A percentile compares a stretch with the other conserved stretches of the same genome.
Conservation (phyloP, 2,888 invertebrate genomes). For the Tuta absoluta region DNA sequence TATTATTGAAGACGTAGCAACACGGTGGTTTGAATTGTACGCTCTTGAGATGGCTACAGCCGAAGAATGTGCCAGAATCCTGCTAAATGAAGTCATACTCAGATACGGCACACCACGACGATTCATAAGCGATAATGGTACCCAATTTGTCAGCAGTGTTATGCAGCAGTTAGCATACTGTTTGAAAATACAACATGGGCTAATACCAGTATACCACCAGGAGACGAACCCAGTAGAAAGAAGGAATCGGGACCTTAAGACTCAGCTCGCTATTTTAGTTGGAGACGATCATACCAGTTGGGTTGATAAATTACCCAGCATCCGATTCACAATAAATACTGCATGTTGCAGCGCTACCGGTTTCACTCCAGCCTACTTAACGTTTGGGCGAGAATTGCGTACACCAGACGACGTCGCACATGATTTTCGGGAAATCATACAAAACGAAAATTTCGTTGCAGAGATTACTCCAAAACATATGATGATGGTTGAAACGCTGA, state of each 20-base stretch:
- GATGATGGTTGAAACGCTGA: constrained; percentile 23
- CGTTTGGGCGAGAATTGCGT: constrained; percentile 41
- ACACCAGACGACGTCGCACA: constrained; percentile 31
- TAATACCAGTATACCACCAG: constrained; percentile 47
- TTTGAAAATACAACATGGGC: constrained; percentile 23
- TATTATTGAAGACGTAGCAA: constrained; percentile 36
- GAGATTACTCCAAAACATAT: constrained; percentile 33
- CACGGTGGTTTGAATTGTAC: constrained; percentile 44
- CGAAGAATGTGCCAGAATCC: constrained; percentile 39
- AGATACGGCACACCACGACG: constrained; percentile 35
- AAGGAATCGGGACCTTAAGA: constrained; percentile 44
- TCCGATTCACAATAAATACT: constrained; percentile 43
- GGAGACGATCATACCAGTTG: constrained; percentile 36
- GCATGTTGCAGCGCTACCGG: constrained; percentile 34
- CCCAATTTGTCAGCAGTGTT: constrained; percentile 31
- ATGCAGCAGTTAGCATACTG: constrained; percentile 33
- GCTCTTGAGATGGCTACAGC: constrained; percentile 43
- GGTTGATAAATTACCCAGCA: constrained; percentile 35
- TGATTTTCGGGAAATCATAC: constrained; percentile 30
- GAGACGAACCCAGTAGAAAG: constrained; percentile 48
- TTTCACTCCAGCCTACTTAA: constrained; percentile 38
- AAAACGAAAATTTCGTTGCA: constrained; percentile 33
- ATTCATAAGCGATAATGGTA: constrained; percentile 33
- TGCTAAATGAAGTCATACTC: constrained; percentile 44
- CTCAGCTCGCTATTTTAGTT: constrained; percentile 41